These are phyloP conservation scores for Drosophila anomelani DNA, from an alignment of 2,888 invertebrate genomes.

Conservation along the genomic window DNA sequence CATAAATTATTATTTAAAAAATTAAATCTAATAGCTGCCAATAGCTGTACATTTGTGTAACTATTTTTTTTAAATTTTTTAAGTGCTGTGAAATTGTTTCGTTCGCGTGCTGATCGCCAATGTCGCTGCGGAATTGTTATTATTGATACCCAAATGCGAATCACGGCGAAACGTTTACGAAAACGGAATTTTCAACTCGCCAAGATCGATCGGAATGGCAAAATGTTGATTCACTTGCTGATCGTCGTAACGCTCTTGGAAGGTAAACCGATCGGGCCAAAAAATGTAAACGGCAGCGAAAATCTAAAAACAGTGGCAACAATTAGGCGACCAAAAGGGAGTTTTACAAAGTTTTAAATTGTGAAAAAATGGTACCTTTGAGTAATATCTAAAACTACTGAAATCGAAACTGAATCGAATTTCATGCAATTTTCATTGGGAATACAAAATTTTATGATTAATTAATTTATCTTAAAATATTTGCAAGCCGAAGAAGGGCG, in stretches of 20 bases:
- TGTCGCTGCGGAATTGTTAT: slow-evolving; percentile 45
- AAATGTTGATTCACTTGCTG: slow-evolving; percentile 81
- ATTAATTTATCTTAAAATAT: background rate
- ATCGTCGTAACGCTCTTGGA: slow-evolving; percentile 73
- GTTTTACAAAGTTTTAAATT: background rate
- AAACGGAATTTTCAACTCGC: slow-evolving; percentile 28
- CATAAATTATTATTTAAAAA: background rate
- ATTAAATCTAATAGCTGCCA: background rate
- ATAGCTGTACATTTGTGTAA: slow-evolving; percentile 1
- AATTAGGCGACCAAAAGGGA: background rate
- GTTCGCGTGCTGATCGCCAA: slow-evolving; percentile 40
- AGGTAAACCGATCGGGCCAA: slow-evolving; percentile 69
- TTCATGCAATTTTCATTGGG: no score
- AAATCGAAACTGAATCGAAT: background rate
- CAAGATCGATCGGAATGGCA: slow-evolving; percentile 73
- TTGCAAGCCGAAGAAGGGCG: background rate
- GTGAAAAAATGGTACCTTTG: background rate
- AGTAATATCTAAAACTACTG: background rate
- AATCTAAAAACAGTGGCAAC: background rate
- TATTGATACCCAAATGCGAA: slow-evolving; percentile 55
- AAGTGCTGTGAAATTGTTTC: slow-evolving; percentile 27
- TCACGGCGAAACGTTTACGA: slow-evolving; percentile 59
- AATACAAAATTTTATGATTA: background rate
- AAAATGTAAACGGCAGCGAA: no score
- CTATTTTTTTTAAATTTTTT: slow-evolving; percentile 38